A percentile compares a stretch with the other conserved stretches of the same genome.
These are phyloP conservation scores for Empis stercorea DNA, from an alignment of 2,888 invertebrate genomes.

Conservation along the genomic window DNA sequence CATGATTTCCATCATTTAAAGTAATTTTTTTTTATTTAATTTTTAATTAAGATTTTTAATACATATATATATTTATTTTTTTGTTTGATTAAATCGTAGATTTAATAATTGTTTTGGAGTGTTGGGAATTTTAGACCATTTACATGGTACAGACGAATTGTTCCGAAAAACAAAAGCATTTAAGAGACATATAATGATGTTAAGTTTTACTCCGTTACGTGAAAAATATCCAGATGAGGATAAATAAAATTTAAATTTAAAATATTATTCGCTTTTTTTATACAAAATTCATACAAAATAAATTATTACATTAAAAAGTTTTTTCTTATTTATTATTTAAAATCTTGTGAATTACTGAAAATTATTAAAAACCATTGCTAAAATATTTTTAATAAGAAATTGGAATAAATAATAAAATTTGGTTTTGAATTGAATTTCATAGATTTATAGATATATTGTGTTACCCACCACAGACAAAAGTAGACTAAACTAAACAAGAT, in stretches of 20 bases:
- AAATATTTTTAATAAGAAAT: no score
- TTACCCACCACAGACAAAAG: no score
- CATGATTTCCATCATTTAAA: constrained; percentile 82
- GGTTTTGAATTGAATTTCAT: no score
- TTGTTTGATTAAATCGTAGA: no score
- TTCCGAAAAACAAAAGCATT: constrained; percentile 61
- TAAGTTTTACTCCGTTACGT: constrained; percentile 50
- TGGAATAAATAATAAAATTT: no score
- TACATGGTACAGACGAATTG: constrained; percentile 69
- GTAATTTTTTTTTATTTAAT: constrained; percentile 36
- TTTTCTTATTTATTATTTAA: no score
- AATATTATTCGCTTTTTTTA: not conserved
- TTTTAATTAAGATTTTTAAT: not conserved
- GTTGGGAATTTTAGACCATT: constrained; percentile 63
- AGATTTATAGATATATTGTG: no score
- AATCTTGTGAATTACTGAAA: no score
- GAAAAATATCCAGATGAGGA: constrained; percentile 50
- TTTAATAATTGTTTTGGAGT: constrained; percentile 78
- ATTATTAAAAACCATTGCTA: no score
- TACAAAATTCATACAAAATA: no score
- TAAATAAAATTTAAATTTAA: not conserved
- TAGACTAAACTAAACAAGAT: no score
- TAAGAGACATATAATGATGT: constrained; percentile 57
- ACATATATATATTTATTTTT: not conserved
- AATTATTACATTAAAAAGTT: no score